Conservation (phyloP, 2,888 invertebrate genomes). For the Ischnus inquisitorius region DNA sequence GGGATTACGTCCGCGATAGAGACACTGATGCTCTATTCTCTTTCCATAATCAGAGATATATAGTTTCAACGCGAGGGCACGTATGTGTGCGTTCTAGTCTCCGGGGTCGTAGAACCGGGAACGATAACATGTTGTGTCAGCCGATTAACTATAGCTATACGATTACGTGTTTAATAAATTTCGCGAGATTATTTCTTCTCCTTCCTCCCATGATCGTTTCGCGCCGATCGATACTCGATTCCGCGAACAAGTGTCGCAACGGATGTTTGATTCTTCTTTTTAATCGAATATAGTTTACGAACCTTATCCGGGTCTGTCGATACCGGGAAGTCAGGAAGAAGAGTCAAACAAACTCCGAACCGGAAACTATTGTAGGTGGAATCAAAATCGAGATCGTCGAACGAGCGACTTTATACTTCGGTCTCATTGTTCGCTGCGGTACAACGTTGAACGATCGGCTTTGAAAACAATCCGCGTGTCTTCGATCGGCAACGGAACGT, state of each 20-base stretch:
- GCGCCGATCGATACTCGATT: not conserved
- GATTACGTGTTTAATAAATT: constrained; percentile 19
- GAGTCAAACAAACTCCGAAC: not conserved
- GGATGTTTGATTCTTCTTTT: constrained; percentile 24
- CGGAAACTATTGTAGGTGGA: constrained; percentile 29
- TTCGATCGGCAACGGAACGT: constrained; percentile 12
- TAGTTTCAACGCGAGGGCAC: not conserved
- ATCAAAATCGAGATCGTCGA: not conserved
- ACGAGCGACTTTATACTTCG: not conserved
- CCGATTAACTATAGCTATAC: constrained; percentile 12
- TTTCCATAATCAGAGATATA: constrained; percentile 12
- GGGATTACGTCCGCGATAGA: constrained; percentile 12
- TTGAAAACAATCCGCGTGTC: constrained; percentile 19
- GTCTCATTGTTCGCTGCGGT: constrained; percentile 34
- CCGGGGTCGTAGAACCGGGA: constrained; percentile 41
- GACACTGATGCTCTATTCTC: constrained; percentile 17
- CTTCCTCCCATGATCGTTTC: not conserved
- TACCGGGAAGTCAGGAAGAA: constrained; percentile 11
- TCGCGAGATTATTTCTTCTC: constrained; percentile 8
- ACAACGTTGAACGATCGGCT: constrained; percentile 1
- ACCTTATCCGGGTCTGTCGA: not conserved
- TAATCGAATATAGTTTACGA: not conserved
- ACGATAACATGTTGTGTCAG: constrained; percentile 41
- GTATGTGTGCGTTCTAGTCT: constrained; percentile 3
- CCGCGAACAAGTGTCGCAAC: constrained; percentile 23